Percentiles rank a stretch among this genome's conserved stretches.
Evolutionary conservation across 2,888 invertebrate genomes (phyloP).

Genomic region (Adineta ricciae): DNA sequence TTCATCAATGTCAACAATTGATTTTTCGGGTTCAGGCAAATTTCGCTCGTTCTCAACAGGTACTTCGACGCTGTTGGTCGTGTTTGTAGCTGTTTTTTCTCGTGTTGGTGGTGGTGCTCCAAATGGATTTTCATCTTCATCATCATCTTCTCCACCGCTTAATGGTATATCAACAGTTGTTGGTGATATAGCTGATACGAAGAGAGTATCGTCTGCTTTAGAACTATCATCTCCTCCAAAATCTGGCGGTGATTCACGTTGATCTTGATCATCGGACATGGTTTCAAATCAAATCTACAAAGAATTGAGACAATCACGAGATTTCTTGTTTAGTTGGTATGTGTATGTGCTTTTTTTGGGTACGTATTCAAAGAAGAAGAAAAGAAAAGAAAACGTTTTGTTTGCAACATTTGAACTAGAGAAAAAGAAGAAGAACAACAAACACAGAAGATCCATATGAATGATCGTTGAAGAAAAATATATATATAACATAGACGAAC

Average conservation of each 20-base stretch:
- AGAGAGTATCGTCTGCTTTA: not conserved
- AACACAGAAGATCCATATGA: constrained; percentile 5
- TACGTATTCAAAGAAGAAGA: not conserved
- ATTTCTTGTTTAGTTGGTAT: not conserved
- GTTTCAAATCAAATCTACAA: not conserved
- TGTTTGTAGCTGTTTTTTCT: not conserved
- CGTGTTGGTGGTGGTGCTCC: not conserved
- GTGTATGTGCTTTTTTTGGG: not conserved
- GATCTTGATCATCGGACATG: not conserved
- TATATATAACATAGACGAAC: not conserved
- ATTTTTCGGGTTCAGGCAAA: not conserved
- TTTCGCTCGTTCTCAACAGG: not conserved
- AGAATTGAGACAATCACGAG: constrained; percentile 15
- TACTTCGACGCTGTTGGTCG: not conserved
- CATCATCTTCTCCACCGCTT: not conserved
- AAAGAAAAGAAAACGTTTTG: not conserved
- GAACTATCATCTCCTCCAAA: not conserved
- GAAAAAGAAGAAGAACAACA: not conserved
- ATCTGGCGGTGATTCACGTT: not conserved
- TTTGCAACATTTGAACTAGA: not conserved
- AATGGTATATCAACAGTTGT: not conserved
- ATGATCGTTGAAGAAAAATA: not conserved
- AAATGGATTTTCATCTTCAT: constrained; percentile 8
- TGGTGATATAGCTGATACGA: not conserved
- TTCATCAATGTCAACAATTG: not conserved